Evolutionary conservation across 2,797 vertebrate genomes (phyloP), one percentile per base, ranked within the genome.

Genomic region (Lepilemur septentrionalis): DNA sequence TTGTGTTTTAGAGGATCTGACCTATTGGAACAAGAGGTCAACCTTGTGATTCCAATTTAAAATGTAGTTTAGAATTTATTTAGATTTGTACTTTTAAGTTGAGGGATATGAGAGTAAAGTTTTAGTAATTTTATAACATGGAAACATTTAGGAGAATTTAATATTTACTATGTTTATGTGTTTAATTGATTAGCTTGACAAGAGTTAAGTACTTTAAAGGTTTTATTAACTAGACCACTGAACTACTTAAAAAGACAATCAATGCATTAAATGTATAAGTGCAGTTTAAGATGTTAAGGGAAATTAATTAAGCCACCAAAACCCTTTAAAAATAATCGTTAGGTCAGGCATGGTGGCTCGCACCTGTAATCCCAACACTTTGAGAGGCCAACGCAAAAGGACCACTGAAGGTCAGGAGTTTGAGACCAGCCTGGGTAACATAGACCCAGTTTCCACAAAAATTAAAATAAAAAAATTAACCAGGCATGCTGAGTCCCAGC

Each of bases 301-400:
- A 95, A 96, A 95, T 96, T 90, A 88, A 84, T 83, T 95, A 90
- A 96, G n/a, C 78, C 91, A 35, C 67, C 89, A 79, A 79, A 79
- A 4, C 22, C 59, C 43, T 92, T 95, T 94, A 75, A 80, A 95
- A 87, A 50, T 55, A 91, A 65, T 59, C 88, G 13, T 83, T 91
- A 65, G 63, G 32, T 32, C 63, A n/a, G 15, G 32, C 63, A 65
- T 8, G 32, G 63, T 65, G 63, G 1, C 63, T 65, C 32, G 7
- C 63, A 65, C 63, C 63, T 65, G 7, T 65, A 65, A 4, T 65
- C 63, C 32, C 32, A 65, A n/a, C 17, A n/a, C 32, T 65, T 65
- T 65, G 32, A 65, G 63, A 65, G 32, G 63, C 63, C 8, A 18
- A 65, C 3, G 7, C 15, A 7, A 17, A 8, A 65, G 17, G 63